A percentile compares a stretch with the other conserved stretches of the same genome.
These are phyloP conservation scores for Drosophila meridiana DNA, from an alignment of 2,888 invertebrate genomes.

Conservation along the genomic window DNA sequence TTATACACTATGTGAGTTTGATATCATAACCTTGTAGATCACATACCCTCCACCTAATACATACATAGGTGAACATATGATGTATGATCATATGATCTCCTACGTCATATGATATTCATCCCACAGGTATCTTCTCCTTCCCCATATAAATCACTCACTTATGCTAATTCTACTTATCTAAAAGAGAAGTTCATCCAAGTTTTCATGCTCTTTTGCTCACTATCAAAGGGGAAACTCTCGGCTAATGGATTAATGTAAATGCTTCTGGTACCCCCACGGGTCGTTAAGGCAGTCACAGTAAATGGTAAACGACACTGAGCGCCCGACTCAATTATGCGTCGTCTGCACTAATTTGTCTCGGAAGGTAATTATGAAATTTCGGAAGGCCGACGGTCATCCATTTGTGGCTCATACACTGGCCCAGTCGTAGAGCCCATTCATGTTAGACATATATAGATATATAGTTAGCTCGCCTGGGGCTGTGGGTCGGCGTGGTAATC, in stretches of 20 bases:
- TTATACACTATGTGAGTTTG: too few relatives aligned
- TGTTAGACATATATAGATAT: not conserved
- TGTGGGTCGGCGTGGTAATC: constrained; percentile 49
- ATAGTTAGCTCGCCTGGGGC: constrained; percentile 38
- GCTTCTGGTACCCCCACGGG: constrained; percentile 17
- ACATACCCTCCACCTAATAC: too few relatives aligned
- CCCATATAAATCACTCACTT: not conserved
- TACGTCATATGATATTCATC: not conserved
- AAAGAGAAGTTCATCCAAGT: not conserved
- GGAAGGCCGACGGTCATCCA: constrained; percentile 26
- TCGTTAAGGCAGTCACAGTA: constrained; percentile 43
- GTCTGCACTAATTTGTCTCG: constrained; percentile 33
- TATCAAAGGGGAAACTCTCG: constrained; percentile 18
- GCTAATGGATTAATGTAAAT: constrained; percentile 36
- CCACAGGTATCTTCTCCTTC: not conserved
- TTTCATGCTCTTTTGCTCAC: not conserved
- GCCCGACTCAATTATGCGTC: constrained; percentile 50
- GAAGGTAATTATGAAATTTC: constrained; percentile 57
- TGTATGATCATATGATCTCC: not conserved
- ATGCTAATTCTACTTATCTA: not conserved
- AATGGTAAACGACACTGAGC: constrained; percentile 40
- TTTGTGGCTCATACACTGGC: constrained; percentile 25
- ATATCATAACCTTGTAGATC: too few relatives aligned
- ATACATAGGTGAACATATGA: not conserved
- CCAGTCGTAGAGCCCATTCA: not conserved